Evolutionary conservation across 2,888 invertebrate species (phyloP), one percentile per base, ranked within the genome.

Genomic region (Rhingia rostrata): DNA sequence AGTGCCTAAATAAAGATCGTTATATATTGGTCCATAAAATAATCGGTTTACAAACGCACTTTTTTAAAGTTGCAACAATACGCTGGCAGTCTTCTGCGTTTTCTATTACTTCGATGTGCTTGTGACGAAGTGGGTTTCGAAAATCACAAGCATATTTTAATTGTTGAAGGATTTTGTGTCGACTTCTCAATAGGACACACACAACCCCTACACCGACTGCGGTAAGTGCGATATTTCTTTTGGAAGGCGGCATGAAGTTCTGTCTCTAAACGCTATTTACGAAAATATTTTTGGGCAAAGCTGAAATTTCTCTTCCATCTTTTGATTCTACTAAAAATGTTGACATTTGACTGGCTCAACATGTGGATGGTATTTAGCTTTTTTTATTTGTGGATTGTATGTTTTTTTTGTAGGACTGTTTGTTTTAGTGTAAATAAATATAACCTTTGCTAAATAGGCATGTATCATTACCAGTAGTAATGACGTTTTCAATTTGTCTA

Each of bases 111-210:
- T 90, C 88, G 60, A 92, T 89, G 14, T 87, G 86, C 51, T 90
- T 90, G 49, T 88, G 79, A 2, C 88, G 82, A 10, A 91, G 41
- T 0, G 88, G 88, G 78, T 89, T 87, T 14, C 86, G 79, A 14
- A 82, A 83, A 22, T 86, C 75, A 6, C 78, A 82, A 0, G 82
- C 66, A 22, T 73, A 82, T 14, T 86, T 88, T 4, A 92, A 35
- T 0, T 85, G 86, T 3, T 86, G 56, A 6, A 89, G 86, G 80
- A 96, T 95, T 93, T 93, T 94, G 66, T 94, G 80, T 0, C 90
- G 88, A 70, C 90, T 89, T 4, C 88, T 89, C 10, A 90, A 78
- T 3, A 91, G 75, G 2, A 91, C 86, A 51, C 88, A 90, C 0
- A 90, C 83, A 1, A 92, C 41, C 0, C 92, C 91, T 12, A 90